Conservation (phyloP, 2,888 invertebrate species). For the Polietes domitor region DNA sequence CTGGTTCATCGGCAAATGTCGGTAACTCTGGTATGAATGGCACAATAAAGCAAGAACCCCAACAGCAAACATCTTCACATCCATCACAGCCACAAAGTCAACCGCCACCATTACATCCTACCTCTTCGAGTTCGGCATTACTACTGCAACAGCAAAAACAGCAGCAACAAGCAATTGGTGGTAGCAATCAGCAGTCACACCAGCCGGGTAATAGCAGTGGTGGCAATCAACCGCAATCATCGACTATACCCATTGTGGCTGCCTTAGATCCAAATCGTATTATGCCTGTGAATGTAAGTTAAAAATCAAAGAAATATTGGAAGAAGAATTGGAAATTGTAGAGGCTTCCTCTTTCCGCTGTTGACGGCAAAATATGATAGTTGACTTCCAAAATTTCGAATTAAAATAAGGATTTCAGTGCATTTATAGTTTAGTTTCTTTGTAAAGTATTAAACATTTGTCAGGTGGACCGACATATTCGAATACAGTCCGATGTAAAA, state of each 20-base stretch:
- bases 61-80: conserved; percentile 58
- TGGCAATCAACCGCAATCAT: conserved; percentile 71
- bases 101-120: conserved; percentile 77
- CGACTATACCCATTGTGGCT: conserved; percentile 80
- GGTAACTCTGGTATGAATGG: conserved; percentile 70
- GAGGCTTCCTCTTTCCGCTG: too few relatives aligned
- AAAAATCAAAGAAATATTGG: background rate
- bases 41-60: conserved; percentile 73
- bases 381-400: too few relatives aligned
- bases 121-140: conserved; percentile 67
- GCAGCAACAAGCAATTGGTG: conserved; percentile 58
- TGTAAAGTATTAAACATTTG: too few relatives aligned
- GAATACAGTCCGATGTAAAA: too few relatives aligned
- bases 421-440: too few relatives aligned
- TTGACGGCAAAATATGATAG: too few relatives aligned
- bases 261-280: conserved; percentile 82
- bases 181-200: conserved; percentile 50
- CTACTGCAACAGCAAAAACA: conserved; percentile 75
- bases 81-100: conserved; percentile 71
- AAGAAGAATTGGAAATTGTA: too few relatives aligned
- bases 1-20: conserved; percentile 27
- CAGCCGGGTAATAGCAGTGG: conserved; percentile 51
- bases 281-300: conserved; percentile 83
- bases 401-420: too few relatives aligned
- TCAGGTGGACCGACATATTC: too few relatives aligned